Evolutionary conservation across 2,888 invertebrate genomes (phyloP).

Genomic region (Apomyelois bistriatella): DNA sequence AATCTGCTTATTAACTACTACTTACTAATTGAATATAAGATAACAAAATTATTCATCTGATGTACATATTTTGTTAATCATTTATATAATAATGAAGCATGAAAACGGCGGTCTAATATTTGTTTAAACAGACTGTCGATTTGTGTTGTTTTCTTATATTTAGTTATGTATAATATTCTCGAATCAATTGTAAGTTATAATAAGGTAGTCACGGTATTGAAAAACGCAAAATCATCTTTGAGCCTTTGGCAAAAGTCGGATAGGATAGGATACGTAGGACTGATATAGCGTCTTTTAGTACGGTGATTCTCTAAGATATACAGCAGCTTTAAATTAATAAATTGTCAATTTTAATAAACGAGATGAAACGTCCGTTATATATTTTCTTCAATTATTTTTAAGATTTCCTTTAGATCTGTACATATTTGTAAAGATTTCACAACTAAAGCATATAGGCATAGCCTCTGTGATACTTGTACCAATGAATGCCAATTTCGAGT

Average conservation of each 20-base stretch:
- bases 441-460: conserved; percentile 26
- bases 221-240: too few relatives aligned
- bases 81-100: conserved; percentile 22
- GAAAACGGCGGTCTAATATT: conserved; percentile 47
- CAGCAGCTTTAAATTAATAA: background rate
- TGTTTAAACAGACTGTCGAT: conserved; percentile 53
- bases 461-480: conserved; percentile 51
- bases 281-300: too few relatives aligned
- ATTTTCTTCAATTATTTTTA: conserved; percentile 4
- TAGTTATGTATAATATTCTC: conserved; percentile 14
- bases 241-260: too few relatives aligned
- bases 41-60: conserved; percentile 1
- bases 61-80: conserved; percentile 16
- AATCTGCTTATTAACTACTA: background rate
- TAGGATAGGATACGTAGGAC: too few relatives aligned
- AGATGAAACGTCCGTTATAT: background rate
- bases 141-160: conserved; percentile 17
- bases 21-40: background rate
- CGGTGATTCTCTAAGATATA: background rate
- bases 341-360: conserved; percentile 3
- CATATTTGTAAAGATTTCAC: background rate
- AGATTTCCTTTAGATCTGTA: background rate
- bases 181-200: background rate
- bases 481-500: conserved; percentile 34
- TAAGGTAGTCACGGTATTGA: too few relatives aligned